phyloP scores from a whole-genome alignment of 2,888 invertebrate species.

The Eudasyphora cyanicolor region DNA sequence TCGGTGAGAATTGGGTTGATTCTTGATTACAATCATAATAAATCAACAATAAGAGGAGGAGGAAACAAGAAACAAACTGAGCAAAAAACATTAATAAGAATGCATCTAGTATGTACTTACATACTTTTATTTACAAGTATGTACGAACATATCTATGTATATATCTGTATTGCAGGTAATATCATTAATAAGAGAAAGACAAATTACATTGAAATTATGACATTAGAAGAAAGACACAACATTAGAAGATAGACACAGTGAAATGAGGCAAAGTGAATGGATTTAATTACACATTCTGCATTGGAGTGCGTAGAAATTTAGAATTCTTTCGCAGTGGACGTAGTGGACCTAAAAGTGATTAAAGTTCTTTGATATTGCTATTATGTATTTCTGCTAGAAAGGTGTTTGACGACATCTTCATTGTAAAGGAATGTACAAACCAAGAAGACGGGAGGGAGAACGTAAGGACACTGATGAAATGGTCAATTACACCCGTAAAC shows the following conservation, averaged over 20 bases:
- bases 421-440: too few relatives aligned
- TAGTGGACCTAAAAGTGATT: neutral
- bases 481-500: too few relatives aligned
- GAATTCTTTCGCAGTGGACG: neutral
- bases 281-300: neutral
- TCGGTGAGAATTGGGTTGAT: constrained; percentile 59
- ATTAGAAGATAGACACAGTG: neutral
- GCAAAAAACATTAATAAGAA: neutral
- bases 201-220: neutral
- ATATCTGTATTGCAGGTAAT: neutral
- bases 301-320: constrained; percentile 18
- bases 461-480: too few relatives aligned
- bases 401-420: too few relatives aligned
- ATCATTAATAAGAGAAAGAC: neutral
- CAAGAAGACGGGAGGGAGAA: too few relatives aligned
- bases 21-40: constrained; percentile 51
- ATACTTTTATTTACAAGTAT: too few relatives aligned
- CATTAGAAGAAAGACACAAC: neutral
- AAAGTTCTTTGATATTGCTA: too few relatives aligned
- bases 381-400: too few relatives aligned
- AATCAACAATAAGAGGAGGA: constrained; percentile 42
- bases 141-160: neutral
- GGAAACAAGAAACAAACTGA: constrained; percentile 6
- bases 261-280: neutral
- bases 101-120: too few relatives aligned